Evolutionary conservation across 2,888 invertebrate species (phyloP).

Genomic region (Hylaea fasciaria): DNA sequence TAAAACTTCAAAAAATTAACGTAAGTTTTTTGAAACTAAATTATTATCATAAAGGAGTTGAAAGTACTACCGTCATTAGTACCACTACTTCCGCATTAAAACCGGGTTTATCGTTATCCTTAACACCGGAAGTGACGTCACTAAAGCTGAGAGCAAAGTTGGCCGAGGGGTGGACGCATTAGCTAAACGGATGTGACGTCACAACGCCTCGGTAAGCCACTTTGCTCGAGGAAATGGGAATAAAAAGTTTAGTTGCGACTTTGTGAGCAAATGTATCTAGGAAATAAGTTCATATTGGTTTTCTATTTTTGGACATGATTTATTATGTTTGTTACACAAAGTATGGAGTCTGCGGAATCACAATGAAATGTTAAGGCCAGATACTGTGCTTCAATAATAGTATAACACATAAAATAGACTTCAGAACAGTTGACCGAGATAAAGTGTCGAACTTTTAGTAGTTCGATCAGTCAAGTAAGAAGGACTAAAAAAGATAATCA

Average conservation of each 20-base stretch:
- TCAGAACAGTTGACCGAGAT: no score
- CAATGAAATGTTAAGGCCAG: no score
- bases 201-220: conserved; percentile 31
- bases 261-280: conserved; percentile 14
- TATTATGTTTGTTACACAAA: conserved; percentile 13
- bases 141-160: conserved; percentile 41
- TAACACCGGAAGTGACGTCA: conserved; percentile 33
- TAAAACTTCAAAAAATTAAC: no score
- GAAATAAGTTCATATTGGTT: conserved; percentile 22
- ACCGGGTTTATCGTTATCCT: conserved; percentile 31
- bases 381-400: no score
- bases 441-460: no score
- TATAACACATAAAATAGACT: no score
- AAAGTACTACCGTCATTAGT: conserved; percentile 21
- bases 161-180: conserved; percentile 40
- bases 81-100: conserved; percentile 23
- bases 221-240: conserved; percentile 30
- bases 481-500: no score
- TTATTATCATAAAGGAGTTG: conserved; percentile 1
- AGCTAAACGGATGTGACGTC: conserved; percentile 42
- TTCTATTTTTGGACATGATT: conserved; percentile 25
- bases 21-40: neutral
- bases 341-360: neutral
- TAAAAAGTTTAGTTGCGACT: conserved; percentile 30
- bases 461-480: no score